Conservation (phyloP, 2,888 invertebrate genomes). For the Periphyllus acericola region DNA sequence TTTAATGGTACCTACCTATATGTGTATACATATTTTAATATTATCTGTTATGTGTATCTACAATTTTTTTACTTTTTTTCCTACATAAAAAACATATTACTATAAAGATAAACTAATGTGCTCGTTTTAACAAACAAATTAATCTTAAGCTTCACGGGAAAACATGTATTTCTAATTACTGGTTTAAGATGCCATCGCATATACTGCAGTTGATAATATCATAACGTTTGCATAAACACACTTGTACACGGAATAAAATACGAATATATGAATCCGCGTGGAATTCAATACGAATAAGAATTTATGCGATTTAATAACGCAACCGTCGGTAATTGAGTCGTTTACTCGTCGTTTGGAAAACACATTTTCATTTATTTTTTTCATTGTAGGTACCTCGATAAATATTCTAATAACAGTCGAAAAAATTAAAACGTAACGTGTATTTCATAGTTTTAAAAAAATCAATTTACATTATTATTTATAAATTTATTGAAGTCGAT, state of each 20-base stretch:
- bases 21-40: background rate
- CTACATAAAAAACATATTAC: background rate
- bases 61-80: background rate
- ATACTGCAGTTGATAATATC: background rate
- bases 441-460: too few relatives aligned
- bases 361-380: too few relatives aligned
- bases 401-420: too few relatives aligned
- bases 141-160: background rate
- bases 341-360: background rate
- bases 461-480: too few relatives aligned
- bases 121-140: background rate
- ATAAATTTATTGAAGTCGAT: too few relatives aligned
- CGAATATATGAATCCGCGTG: too few relatives aligned
- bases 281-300: background rate
- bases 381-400: too few relatives aligned
- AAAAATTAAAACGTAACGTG: too few relatives aligned
- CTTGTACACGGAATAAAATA: background rate
- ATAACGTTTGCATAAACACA: background rate
- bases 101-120: background rate
- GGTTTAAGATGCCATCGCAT: background rate
- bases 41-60: background rate
- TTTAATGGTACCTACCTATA: background rate
- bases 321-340: background rate
- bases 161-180: constrained; percentile 34
- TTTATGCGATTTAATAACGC: background rate